Conservation (phyloP, 2,113 vertebrate genomes). For the Orcinus orca region DNA sequence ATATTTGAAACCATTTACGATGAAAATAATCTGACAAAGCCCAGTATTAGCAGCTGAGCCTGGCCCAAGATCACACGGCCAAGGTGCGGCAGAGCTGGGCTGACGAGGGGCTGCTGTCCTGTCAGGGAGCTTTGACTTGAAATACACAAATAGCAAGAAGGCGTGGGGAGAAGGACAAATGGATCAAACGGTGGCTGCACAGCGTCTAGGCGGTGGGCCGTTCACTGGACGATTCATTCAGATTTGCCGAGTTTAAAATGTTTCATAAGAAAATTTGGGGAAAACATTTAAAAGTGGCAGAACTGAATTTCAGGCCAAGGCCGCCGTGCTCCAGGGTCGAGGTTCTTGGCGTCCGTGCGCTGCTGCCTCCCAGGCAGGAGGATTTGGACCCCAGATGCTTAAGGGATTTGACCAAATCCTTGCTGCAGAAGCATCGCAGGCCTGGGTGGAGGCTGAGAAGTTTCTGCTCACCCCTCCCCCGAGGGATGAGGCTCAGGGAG, state of each 20-base stretch:
- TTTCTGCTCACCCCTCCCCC: background rate
- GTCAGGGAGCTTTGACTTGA: background rate
- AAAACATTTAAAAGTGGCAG: background rate
- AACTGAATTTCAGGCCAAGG: background rate
- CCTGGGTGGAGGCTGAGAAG: background rate
- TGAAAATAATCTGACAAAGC: too few relatives aligned
- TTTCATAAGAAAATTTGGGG: background rate
- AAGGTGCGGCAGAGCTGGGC: background rate
- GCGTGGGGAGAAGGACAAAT: background rate
- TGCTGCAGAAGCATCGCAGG: background rate
- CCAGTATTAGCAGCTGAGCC: background rate
- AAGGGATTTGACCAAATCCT: background rate
- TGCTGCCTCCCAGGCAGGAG: background rate
- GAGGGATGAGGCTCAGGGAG: background rate
- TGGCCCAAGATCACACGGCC: background rate
- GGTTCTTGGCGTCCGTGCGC: rapidly evolving
- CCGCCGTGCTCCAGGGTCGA: background rate
- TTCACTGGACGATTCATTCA: background rate
- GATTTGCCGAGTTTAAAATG: background rate
- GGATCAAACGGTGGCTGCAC: rapidly evolving
- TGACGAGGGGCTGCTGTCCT: background rate
- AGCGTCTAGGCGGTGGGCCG: background rate
- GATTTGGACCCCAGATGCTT: background rate
- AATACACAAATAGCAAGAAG: background rate
- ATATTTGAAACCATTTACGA: background rate